Conservation (phyloP, 2,797 vertebrate species). For the Poeciliopsis gracilis region DNA sequence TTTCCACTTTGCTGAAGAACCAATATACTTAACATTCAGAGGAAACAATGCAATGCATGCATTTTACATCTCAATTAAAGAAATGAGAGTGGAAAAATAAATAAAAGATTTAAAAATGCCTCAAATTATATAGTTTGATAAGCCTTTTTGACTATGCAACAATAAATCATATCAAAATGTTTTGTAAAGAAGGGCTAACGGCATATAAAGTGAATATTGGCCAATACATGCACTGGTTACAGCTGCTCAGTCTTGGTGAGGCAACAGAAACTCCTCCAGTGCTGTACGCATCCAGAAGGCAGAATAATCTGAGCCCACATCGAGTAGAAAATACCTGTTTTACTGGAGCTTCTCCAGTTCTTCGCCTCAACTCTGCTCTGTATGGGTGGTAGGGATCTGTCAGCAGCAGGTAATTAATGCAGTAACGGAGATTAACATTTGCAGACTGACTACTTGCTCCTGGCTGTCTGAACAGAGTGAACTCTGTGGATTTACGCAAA, state of each 20-base stretch:
- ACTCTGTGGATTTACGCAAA: slow-evolving; percentile 26
- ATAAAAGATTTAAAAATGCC: background rate
- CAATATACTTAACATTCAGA: background rate
- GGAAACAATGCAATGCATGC: background rate
- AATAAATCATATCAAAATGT: background rate
- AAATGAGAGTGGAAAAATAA: background rate
- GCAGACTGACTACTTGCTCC: slow-evolving; percentile 38
- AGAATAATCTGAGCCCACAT: slow-evolving; percentile 51
- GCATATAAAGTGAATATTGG: background rate
- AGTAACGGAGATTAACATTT: slow-evolving; percentile 44
- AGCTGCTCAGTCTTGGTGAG: background rate
- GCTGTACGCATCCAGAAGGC: slow-evolving; percentile 18
- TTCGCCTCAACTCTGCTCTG: slow-evolving; percentile 39
- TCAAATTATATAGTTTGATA: background rate
- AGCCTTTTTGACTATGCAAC: background rate
- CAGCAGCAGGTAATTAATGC: slow-evolving; percentile 67
- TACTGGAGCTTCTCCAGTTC: slow-evolving; percentile 46
- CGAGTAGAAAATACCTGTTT: slow-evolving; percentile 23
- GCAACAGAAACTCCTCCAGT: slow-evolving; percentile 30
- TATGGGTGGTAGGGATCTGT: slow-evolving; percentile 66
- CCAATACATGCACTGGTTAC: background rate
- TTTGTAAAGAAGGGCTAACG: background rate
- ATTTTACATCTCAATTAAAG: background rate
- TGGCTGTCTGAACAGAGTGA: slow-evolving; percentile 42
- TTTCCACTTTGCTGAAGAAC: background rate